Evolutionary conservation across 2,113 vertebrate species (phyloP).

Genomic region (Nematolebias whitei): DNA sequence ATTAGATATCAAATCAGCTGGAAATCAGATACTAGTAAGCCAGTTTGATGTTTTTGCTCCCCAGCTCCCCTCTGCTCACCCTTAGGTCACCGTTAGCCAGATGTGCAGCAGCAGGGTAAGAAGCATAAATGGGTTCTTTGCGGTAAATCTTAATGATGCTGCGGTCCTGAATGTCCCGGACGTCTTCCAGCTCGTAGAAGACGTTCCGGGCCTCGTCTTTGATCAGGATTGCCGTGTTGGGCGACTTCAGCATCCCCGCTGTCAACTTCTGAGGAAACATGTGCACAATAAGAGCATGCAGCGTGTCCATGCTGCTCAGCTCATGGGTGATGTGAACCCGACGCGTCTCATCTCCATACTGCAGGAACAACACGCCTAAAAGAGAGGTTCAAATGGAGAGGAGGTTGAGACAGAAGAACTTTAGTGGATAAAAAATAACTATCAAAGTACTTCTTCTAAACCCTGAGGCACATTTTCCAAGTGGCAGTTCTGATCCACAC

Average conservation of each 20-base stretch:
- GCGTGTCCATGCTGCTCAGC: slow-evolving; percentile 97
- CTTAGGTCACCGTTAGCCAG: slow-evolving; percentile 96
- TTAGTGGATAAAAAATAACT: background rate
- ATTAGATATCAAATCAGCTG: slow-evolving; percentile 16
- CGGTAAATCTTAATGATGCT: slow-evolving; percentile 98
- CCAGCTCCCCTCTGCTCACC: slow-evolving; percentile 77
- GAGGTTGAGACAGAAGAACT: background rate
- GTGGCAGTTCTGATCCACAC: slow-evolving; percentile 16
- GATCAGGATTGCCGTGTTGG: slow-evolving; percentile 98
- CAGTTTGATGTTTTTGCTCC: slow-evolving; percentile 7
- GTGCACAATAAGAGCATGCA: slow-evolving; percentile 97
- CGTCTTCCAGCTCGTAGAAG: slow-evolving; percentile 98
- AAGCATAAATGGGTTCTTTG: slow-evolving; percentile 95
- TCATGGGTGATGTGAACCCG: slow-evolving; percentile 98
- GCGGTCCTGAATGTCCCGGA: slow-evolving; percentile 96
- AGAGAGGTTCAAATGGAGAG: slow-evolving; percentile 1
- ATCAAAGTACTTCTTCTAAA: slow-evolving; percentile 6
- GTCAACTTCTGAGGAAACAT: slow-evolving; percentile 99
- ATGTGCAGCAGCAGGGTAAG: slow-evolving; percentile 89
- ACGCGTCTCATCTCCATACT: slow-evolving; percentile 96
- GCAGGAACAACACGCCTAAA: slow-evolving; percentile 94
- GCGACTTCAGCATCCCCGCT: slow-evolving; percentile 96
- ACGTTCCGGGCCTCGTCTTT: slow-evolving; percentile 97
- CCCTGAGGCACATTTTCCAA: background rate
- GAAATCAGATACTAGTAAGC: slow-evolving; percentile 18